phyloP scores from a whole-genome alignment of 1,140 invertebrate genomes.

The Melitaea cinxia region DNA sequence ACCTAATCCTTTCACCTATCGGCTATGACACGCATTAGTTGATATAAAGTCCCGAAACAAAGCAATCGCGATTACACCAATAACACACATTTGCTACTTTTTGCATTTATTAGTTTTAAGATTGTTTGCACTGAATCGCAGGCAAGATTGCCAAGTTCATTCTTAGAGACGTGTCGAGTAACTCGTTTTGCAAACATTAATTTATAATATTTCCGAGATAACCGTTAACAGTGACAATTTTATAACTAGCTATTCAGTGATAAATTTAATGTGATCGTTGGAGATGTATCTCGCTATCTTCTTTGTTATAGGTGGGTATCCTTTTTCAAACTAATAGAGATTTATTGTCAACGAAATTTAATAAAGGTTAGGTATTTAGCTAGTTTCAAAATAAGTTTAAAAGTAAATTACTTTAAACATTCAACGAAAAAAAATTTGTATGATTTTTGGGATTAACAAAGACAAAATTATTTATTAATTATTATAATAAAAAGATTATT shows the following conservation, averaged over 20 bases:
- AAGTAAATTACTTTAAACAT: too few relatives aligned
- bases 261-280: constrained; percentile 1
- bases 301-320: constrained; percentile 8
- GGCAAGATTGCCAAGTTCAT: constrained; percentile 58
- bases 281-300: background rate
- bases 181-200: constrained; percentile 10
- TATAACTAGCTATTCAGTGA: background rate
- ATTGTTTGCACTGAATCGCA: constrained; percentile 48
- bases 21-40: constrained; percentile 25
- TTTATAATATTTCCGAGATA: constrained; percentile 12
- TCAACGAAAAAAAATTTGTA: too few relatives aligned
- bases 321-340: background rate
- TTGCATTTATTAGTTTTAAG: constrained; percentile 58
- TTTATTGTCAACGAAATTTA: background rate
- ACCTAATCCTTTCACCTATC: constrained; percentile 59
- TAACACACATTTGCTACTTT: constrained; percentile 45
- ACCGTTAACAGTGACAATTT: constrained; percentile 15
- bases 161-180: constrained; percentile 47
- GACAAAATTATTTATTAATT: too few relatives aligned
- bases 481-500: too few relatives aligned
- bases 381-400: too few relatives aligned
- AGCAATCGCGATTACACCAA: constrained; percentile 48
- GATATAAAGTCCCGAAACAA: constrained; percentile 48
- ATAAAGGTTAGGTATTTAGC: too few relatives aligned
- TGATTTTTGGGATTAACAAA: too few relatives aligned